phyloP scores from a whole-genome alignment of 1,140 invertebrate genomes.

The Cotesia vestalis region DNA sequence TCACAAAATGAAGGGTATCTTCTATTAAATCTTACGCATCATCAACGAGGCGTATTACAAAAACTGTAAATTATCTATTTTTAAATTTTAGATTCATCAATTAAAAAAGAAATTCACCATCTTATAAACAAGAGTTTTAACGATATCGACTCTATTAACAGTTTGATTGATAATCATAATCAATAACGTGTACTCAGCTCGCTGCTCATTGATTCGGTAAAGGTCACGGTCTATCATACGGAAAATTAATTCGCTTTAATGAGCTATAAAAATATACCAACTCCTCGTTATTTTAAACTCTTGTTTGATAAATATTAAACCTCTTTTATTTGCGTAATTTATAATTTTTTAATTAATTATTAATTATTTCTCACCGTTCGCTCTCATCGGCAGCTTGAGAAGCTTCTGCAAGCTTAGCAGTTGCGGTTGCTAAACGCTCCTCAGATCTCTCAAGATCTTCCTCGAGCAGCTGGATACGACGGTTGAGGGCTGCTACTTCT shows the following conservation, averaged over 20 bases:
- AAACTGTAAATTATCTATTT: conserved; percentile 20
- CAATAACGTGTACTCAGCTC: too few relatives aligned
- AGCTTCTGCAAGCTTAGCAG: conserved; percentile 97
- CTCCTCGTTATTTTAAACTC: too few relatives aligned
- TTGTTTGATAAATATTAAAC: too few relatives aligned
- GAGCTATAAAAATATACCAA: too few relatives aligned
- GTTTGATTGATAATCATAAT: conserved; percentile 16
- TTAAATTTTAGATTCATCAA: background rate
- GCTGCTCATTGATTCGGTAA: too few relatives aligned
- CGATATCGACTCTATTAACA: too few relatives aligned
- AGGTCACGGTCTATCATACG: too few relatives aligned
- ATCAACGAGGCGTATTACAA: background rate
- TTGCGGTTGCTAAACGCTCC: conserved; percentile 94
- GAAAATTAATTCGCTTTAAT: too few relatives aligned
- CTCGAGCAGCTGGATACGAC: conserved; percentile 97
- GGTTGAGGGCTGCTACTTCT: conserved; percentile 96
- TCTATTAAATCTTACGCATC: conserved; percentile 13
- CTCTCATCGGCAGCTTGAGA: conserved; percentile 99
- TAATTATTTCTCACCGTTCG: conserved; percentile 86
- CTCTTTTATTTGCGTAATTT: too few relatives aligned
- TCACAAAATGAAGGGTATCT: conserved; percentile 29
- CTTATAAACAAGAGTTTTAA: background rate
- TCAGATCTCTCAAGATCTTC: conserved; percentile 98
- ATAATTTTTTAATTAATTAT: conserved; percentile 4
- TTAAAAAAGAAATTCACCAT: background rate